Conservation (phyloP, 2,888 invertebrate genomes). For the Baccha elongata region DNA sequence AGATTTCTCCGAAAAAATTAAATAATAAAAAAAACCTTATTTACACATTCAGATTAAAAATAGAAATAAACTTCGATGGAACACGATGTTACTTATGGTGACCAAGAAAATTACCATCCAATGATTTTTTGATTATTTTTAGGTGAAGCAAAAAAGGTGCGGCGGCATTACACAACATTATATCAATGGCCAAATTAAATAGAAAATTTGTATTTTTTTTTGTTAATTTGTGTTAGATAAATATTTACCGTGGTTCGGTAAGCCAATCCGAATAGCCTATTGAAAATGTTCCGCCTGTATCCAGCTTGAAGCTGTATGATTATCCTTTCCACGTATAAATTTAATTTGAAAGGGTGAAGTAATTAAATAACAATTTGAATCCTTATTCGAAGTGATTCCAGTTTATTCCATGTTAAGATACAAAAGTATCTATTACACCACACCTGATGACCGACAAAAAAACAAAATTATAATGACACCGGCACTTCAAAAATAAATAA, state of each 20-base stretch:
- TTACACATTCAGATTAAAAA: constrained; percentile 56
- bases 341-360: too few species aligned
- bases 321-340: constrained; percentile 35
- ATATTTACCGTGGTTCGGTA: constrained; percentile 80
- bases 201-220: constrained; percentile 46
- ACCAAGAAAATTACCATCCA: constrained; percentile 45
- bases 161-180: constrained; percentile 64
- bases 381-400: constrained; percentile 16
- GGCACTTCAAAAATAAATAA: constrained; percentile 37
- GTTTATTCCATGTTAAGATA: constrained; percentile 54
- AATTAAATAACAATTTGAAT: constrained; percentile 61
- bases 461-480: constrained; percentile 49
- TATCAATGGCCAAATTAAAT: constrained; percentile 71
- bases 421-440: constrained; percentile 38
- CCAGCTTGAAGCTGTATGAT: constrained; percentile 78
- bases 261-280: constrained; percentile 82
- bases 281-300: constrained; percentile 81
- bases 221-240: background rate
- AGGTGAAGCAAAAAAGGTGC: constrained; percentile 44
- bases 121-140: constrained; percentile 3
- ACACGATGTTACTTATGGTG: constrained; percentile 5
- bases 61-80: constrained; percentile 9
- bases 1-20: constrained; percentile 46
- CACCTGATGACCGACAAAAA: constrained; percentile 50
- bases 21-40: constrained; percentile 33